Conservation (phyloP, 2,113 vertebrate genomes). For the Tetrax tetrax region DNA sequence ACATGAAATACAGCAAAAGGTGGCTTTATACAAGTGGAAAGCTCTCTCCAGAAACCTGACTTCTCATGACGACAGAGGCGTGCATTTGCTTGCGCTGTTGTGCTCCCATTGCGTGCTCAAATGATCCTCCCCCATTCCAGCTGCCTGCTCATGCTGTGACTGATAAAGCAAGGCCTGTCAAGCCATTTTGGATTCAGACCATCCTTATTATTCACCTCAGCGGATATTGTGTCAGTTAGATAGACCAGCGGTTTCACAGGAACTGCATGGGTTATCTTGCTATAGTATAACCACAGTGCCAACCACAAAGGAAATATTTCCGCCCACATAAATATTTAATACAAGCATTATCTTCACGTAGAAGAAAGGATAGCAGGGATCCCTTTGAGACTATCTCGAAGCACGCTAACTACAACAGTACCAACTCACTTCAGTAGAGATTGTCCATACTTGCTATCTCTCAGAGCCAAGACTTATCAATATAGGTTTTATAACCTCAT, state of each 20-base stretch:
- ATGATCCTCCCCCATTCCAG: not conserved
- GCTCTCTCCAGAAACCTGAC: not conserved
- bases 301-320: conserved; percentile 53
- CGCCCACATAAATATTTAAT: conserved; percentile 25
- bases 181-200: not conserved
- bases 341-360: not conserved
- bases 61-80: not conserved
- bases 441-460: not conserved
- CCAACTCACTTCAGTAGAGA: not conserved
- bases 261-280: not conserved
- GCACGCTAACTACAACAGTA: not conserved
- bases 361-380: not conserved
- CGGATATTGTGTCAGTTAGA: not conserved
- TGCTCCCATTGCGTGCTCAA: not conserved
- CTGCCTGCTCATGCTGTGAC: not conserved
- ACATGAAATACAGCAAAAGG: not conserved
- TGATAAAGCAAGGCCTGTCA: not conserved
- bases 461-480: not conserved
- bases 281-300: not conserved
- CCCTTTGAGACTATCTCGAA: not conserved
- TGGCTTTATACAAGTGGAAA: not conserved
- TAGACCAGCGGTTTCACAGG: not conserved
- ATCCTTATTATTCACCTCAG: not conserved
- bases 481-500: not conserved
- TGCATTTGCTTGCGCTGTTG: not conserved